Evolutionary conservation across 2,113 vertebrate species (phyloP).

Genomic region (Actenoides hombroni): DNA sequence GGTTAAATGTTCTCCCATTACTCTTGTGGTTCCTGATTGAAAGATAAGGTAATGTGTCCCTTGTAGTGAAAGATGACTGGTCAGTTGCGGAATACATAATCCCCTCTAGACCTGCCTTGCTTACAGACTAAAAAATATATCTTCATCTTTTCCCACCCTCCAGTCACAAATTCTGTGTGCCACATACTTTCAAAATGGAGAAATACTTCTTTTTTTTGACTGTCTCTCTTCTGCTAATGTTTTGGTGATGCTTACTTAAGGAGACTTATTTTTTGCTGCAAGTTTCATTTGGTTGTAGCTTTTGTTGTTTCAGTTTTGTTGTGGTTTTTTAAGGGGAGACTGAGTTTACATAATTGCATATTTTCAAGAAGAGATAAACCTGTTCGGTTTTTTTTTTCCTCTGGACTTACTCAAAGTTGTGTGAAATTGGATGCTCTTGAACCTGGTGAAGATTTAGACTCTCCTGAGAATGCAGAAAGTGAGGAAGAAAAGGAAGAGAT

Average conservation of each 20-base stretch:
- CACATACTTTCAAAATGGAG: background rate
- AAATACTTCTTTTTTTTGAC: background rate
- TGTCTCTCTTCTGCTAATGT: background rate
- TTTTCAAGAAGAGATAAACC: background rate
- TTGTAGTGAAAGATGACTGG: background rate
- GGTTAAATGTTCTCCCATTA: background rate
- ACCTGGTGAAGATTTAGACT: slow-evolving; percentile 72
- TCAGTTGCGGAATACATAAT: background rate
- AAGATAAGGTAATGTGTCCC: background rate
- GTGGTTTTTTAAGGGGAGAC: background rate
- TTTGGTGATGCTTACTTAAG: background rate
- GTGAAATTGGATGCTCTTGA: slow-evolving; percentile 82
- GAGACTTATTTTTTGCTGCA: background rate
- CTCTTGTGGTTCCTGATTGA: background rate
- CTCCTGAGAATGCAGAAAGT: slow-evolving; percentile 73
- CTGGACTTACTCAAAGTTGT: slow-evolving; percentile 65
- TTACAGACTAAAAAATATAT: background rate
- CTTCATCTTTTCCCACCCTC: background rate
- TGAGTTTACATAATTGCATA: background rate
- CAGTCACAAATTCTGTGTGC: background rate
- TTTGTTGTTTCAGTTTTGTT: background rate
- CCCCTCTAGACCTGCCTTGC: background rate
- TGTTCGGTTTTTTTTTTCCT: background rate
- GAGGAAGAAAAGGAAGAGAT: slow-evolving; percentile 82
- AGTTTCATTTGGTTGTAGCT: background rate